A percentile compares a stretch with the other conserved stretches of the same genome.
Evolutionary conservation across 2,797 vertebrate genomes (phyloP).

Genomic region (Toxotes lorentzi): DNA sequence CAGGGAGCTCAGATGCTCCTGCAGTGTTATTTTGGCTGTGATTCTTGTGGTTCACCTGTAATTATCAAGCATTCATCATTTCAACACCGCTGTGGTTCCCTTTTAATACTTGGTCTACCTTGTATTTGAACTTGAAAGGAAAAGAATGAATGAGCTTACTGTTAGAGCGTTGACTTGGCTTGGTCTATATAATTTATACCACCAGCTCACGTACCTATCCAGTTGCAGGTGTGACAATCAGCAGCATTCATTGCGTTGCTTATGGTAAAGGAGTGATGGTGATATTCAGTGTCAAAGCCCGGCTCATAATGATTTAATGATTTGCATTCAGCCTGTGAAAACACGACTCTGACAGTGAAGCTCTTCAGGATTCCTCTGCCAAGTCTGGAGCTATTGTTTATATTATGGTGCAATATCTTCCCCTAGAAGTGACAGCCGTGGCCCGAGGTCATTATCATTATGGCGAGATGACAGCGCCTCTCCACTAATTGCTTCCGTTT

Average conservation of each 20-base stretch:
- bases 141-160: conserved; percentile 83
- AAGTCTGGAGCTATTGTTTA: conserved; percentile 82
- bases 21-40: conserved; percentile 69
- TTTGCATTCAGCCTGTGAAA: conserved; percentile 81
- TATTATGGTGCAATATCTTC: conserved; percentile 80
- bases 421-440: conserved; percentile 74
- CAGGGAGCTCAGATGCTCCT: conserved; percentile 57
- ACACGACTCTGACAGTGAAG: conserved; percentile 76
- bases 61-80: conserved; percentile 83
- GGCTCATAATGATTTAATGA: conserved; percentile 75
- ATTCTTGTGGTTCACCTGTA: conserved; percentile 84
- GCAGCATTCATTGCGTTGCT: conserved; percentile 77
- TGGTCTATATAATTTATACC: conserved; percentile 79
- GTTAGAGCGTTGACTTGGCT: conserved; percentile 76
- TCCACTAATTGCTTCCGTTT: conserved; percentile 82
- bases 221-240: conserved; percentile 85
- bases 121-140: conserved; percentile 84
- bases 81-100: conserved; percentile 78
- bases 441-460: conserved; percentile 80
- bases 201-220: conserved; percentile 76
- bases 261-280: conserved; percentile 63
- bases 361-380: conserved; percentile 64
- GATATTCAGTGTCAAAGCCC: conserved; percentile 72
- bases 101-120: conserved; percentile 81
- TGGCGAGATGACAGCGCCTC: conserved; percentile 78